phyloP scores from a whole-genome alignment of 2,888 invertebrate genomes.

The Pseudeuparius sepicola region DNA sequence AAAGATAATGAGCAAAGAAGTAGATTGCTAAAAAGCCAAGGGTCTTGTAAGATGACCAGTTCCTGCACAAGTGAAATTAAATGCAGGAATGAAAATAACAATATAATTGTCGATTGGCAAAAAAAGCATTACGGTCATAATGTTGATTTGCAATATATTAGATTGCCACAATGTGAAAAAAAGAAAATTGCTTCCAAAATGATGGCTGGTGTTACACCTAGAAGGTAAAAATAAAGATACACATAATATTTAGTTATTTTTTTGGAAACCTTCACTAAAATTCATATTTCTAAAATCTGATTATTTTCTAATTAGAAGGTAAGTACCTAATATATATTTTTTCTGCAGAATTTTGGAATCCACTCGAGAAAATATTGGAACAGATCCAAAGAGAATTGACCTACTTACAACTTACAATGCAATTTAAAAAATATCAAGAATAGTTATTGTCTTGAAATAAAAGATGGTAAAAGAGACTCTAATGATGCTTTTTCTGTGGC shows the following conservation, averaged over 20 bases:
- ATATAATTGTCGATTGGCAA: slow-evolving; percentile 14
- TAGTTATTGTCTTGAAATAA: slow-evolving; percentile 5
- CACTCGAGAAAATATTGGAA: slow-evolving; percentile 13
- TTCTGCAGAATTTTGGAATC: slow-evolving; percentile 12
- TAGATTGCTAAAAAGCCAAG: slow-evolving; percentile 11
- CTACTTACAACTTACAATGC: too few relatives aligned
- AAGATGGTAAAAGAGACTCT: too few relatives aligned
- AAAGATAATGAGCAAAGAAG: slow-evolving; percentile 6
- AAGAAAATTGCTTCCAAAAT: slow-evolving; percentile 12
- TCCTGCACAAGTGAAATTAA: slow-evolving; percentile 12
- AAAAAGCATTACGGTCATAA: slow-evolving; percentile 16
- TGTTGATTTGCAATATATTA: slow-evolving; percentile 11
- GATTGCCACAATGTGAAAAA: slow-evolving; percentile 13
- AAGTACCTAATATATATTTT: slow-evolving; percentile 11
- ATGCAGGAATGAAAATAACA: slow-evolving; percentile 9
- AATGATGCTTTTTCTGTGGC: slow-evolving; percentile 15
- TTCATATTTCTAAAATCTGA: too few relatives aligned
- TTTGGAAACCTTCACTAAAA: too few relatives aligned
- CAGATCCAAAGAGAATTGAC: slow-evolving; percentile 10
- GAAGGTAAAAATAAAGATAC: too few relatives aligned
- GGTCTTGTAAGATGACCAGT: slow-evolving; percentile 12
- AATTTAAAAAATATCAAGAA: slow-evolving; percentile 1
- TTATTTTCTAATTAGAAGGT: too few relatives aligned
- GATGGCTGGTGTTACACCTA: slow-evolving; percentile 9
- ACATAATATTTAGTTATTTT: too few relatives aligned